Evolutionary conservation across 2,888 invertebrate genomes (phyloP).

Genomic region (Ceriagrion tenellum): DNA sequence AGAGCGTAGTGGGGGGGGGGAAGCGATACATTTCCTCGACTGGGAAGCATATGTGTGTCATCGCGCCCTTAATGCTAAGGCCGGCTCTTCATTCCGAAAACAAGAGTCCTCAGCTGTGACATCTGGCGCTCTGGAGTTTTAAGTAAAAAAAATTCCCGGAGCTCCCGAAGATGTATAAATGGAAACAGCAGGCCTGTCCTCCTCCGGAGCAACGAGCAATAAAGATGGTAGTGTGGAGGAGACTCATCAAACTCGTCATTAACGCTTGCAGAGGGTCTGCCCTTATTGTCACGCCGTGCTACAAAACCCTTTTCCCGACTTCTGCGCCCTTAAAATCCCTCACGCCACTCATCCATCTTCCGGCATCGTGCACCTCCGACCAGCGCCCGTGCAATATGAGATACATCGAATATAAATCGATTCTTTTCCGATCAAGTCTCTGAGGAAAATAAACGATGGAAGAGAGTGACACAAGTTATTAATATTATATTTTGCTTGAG

Average conservation of each 20-base stretch:
- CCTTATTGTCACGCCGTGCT: background rate
- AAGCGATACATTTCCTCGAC: background rate
- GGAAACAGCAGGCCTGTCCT: constrained; percentile 31
- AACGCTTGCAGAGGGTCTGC: background rate
- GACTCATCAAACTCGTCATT: constrained; percentile 31
- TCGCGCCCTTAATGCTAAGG: constrained; percentile 47
- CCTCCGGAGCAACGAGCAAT: constrained; percentile 17
- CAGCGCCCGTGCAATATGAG: too few species aligned
- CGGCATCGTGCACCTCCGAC: too few species aligned
- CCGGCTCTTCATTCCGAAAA: constrained; percentile 22
- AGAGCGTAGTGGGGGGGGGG: background rate
- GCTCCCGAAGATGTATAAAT: constrained; percentile 21
- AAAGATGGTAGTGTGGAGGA: constrained; percentile 5
- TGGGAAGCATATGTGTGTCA: constrained; percentile 62
- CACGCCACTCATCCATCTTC: background rate
- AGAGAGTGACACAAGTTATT: too few species aligned
- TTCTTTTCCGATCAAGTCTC: too few species aligned
- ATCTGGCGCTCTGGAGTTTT: constrained; percentile 45
- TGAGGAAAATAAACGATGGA: too few species aligned
- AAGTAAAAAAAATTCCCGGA: background rate
- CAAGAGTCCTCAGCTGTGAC: constrained; percentile 48
- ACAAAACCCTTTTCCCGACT: background rate
- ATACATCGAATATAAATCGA: too few species aligned
- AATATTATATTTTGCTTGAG: too few species aligned
- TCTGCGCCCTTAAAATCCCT: background rate